Percentiles rank a stretch among this genome's conserved stretches.
Conservation (phyloP, 2,113 vertebrate species). For the Nesoenas mayeri region DNA sequence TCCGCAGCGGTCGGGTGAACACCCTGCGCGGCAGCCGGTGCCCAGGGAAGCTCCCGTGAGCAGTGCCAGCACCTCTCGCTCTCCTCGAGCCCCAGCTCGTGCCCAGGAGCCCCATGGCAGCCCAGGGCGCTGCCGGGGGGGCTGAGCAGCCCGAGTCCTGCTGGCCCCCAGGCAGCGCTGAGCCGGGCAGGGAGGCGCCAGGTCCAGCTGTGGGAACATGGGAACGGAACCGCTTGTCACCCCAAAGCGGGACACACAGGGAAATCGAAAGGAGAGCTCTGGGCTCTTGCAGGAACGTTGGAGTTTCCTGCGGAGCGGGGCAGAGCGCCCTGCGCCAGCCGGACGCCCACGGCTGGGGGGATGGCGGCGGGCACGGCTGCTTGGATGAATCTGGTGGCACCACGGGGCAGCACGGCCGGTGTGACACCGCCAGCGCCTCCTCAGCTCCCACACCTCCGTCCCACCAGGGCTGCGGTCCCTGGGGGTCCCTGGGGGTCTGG, state of each 20-base stretch:
- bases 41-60: not conserved
- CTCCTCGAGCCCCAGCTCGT: not conserved
- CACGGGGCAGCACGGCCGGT: too few relatives aligned
- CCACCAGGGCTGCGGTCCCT: not conserved
- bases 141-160: too few relatives aligned
- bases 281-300: not conserved
- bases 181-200: not conserved
- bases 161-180: not conserved
- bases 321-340: not conserved
- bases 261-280: not conserved
- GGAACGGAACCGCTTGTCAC: not conserved
- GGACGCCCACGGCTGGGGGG: not conserved
- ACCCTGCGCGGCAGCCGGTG: not conserved
- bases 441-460: not conserved
- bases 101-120: not conserved
- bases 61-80: too few relatives aligned
- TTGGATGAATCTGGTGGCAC: not conserved
- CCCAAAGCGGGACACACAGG: not conserved
- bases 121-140: not conserved
- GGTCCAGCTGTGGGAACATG: not conserved
- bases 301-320: not conserved
- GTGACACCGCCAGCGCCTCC: too few relatives aligned
- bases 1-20: not conserved
- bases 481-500: too few relatives aligned
- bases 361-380: not conserved